phyloP scores from a whole-genome alignment of 2,113 vertebrate genomes.

The Bostrychus sinensis region DNA sequence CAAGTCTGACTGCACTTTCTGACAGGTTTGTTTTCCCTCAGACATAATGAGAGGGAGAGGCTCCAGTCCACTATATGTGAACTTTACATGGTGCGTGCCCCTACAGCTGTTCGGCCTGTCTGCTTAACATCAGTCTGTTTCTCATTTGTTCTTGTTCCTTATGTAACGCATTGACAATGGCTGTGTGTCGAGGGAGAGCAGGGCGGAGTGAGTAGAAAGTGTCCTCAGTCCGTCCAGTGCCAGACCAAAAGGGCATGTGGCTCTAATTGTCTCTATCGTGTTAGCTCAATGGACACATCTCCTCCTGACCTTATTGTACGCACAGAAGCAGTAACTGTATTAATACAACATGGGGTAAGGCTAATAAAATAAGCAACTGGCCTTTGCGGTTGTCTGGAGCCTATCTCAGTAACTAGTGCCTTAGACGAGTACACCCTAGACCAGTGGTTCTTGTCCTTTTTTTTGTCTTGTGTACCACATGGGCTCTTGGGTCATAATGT shows the following conservation, averaged over 20 bases:
- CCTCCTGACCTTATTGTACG: conserved; percentile 16
- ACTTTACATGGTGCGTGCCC: background rate
- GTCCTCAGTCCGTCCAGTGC: conserved; percentile 15
- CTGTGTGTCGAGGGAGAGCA: conserved; percentile 17
- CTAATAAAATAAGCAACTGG: background rate
- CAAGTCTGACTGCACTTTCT: background rate
- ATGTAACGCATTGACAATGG: conserved; percentile 48
- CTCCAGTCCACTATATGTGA: conserved; percentile 8
- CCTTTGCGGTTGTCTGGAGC: background rate
- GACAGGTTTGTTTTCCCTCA: background rate
- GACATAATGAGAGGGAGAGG: conserved; percentile 17
- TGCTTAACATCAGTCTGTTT: conserved; percentile 39
- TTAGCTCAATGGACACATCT: conserved; percentile 33
- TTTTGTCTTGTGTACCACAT: too few relatives aligned
- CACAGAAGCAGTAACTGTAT: background rate
- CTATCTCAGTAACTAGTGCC: too few relatives aligned
- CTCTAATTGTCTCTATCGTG: conserved; percentile 37
- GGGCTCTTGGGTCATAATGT: too few relatives aligned
- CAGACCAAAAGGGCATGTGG: conserved; percentile 31
- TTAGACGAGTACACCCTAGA: too few relatives aligned
- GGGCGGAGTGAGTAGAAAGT: conserved; percentile 22
- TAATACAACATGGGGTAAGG: conserved; percentile 7
- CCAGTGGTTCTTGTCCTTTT: too few relatives aligned
- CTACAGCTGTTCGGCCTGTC: conserved; percentile 4
- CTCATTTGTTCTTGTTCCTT: conserved; percentile 50